phyloP scores from a whole-genome alignment of 2,888 invertebrate species.

The Timema cristinae region DNA sequence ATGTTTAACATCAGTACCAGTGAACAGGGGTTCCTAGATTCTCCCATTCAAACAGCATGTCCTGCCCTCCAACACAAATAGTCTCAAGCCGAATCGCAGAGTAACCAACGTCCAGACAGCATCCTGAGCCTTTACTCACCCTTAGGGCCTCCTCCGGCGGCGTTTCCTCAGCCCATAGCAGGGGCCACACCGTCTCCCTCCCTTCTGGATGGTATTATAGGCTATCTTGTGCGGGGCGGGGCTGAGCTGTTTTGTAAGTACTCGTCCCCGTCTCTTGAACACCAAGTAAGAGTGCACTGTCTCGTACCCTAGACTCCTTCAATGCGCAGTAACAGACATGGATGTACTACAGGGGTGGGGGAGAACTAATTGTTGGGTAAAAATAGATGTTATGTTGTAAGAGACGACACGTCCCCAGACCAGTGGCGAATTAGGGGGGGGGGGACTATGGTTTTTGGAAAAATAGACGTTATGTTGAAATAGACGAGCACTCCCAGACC shows the following conservation, averaged over 20 bases:
- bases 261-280: conserved; percentile 73
- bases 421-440: no score
- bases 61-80: no score
- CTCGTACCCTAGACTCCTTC: conserved; percentile 87
- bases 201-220: conserved; percentile 85
- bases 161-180: conserved; percentile 86
- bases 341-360: not conserved
- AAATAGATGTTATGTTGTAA: no score
- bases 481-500: not conserved
- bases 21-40: no score
- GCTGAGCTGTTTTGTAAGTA: conserved; percentile 55
- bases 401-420: no score
- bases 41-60: no score
- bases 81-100: no score
- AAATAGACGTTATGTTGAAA: not conserved
- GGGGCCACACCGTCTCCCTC: conserved; percentile 84
- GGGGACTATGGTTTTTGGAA: not conserved
- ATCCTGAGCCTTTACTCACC: conserved; percentile 47
- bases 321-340: conserved; percentile 57
- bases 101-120: no score
- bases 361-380: not conserved
- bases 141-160: conserved; percentile 78
- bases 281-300: conserved; percentile 87
- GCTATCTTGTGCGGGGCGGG: conserved; percentile 80
- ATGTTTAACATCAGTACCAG: no score